Conservation (phyloP, 2,797 vertebrate genomes). For the Chanos chanos region DNA sequence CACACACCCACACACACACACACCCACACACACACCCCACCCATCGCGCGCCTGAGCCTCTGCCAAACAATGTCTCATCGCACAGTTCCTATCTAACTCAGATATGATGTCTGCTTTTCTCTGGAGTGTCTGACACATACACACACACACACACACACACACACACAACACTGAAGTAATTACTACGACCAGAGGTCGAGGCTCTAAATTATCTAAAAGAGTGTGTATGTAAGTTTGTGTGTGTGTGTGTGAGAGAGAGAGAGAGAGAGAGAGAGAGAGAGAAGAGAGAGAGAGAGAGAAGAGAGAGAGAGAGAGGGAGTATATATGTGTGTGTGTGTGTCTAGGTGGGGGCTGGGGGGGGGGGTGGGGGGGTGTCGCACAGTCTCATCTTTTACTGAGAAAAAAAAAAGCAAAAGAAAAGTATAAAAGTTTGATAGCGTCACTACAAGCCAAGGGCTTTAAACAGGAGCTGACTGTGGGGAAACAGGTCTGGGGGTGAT, state of each 20-base stretch:
- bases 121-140: not conserved
- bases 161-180: not conserved
- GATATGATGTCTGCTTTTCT: not conserved
- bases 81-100: not conserved
- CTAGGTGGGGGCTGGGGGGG: no score
- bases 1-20: no score
- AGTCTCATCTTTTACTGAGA: no score
- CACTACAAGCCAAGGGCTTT: no score
- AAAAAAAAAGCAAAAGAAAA: not conserved
- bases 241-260: conserved; percentile 13
- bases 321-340: not conserved
- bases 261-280: conserved; percentile 8
- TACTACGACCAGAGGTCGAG: not conserved
- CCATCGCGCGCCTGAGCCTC: not conserved
- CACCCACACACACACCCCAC: no score
- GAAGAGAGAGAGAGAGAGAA: not conserved
- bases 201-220: no score
- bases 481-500: no score
- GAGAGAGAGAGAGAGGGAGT: not conserved
- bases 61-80: not conserved
- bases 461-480: no score
- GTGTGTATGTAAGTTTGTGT: no score
- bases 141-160: no score
- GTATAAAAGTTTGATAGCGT: not conserved
- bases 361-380: no score